Conservation (phyloP, 2,888 invertebrate genomes). For the Augiades crinisus region DNA sequence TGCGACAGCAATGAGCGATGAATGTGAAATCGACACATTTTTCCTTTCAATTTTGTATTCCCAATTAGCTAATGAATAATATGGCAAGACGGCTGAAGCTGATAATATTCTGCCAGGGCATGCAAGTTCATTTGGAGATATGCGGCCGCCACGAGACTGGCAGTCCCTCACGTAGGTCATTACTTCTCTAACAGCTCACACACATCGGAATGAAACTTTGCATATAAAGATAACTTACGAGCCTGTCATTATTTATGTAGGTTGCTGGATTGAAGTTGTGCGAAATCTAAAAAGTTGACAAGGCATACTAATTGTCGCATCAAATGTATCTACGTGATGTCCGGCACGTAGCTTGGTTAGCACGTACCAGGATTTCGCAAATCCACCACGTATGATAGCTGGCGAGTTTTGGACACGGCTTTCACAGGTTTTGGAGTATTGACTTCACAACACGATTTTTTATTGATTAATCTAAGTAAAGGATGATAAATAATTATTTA, state of each 20-base stretch:
- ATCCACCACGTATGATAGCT: constrained; percentile 2
- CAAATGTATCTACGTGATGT: constrained; percentile 23
- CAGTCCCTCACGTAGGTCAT: constrained; percentile 24
- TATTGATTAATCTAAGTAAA: too few relatives aligned
- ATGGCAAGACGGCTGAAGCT: background rate
- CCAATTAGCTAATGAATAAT: too few relatives aligned
- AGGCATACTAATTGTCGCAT: constrained; percentile 26
- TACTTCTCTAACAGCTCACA: constrained; percentile 25
- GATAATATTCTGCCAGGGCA: constrained; percentile 4
- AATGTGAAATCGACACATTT: too few relatives aligned
- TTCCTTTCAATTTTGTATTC: too few relatives aligned
- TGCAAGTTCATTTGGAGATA: constrained; percentile 7
- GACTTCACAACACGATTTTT: background rate
- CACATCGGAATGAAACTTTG: constrained; percentile 26
- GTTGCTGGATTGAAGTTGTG: constrained; percentile 18
- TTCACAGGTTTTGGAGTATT: background rate
- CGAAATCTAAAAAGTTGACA: constrained; percentile 23
- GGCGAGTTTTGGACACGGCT: background rate
- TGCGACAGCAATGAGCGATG: too few relatives aligned
- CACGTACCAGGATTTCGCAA: constrained; percentile 17
- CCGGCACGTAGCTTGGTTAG: constrained; percentile 16
- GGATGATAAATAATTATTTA: too few relatives aligned
- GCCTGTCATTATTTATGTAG: constrained; percentile 16
- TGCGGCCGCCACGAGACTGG: constrained; percentile 14
- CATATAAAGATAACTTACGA: constrained; percentile 26